Conservation (phyloP, 2,797 vertebrate species). For the Calcarius lapponicus region DNA sequence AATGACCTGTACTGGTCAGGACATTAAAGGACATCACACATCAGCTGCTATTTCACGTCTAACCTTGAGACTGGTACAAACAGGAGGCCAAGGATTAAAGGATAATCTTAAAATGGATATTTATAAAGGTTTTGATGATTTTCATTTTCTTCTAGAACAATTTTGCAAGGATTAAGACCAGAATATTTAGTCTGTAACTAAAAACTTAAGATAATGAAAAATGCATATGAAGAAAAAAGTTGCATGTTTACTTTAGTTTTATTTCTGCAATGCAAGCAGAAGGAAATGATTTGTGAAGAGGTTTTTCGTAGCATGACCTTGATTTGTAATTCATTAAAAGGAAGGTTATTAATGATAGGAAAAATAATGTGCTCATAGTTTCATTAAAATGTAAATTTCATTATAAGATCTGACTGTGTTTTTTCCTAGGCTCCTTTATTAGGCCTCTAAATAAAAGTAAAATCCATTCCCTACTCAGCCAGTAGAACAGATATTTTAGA, state of each 20-base stretch:
- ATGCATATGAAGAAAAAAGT: background rate
- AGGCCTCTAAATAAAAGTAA: background rate
- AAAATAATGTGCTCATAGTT: background rate
- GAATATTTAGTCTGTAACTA: background rate
- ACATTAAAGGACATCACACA: background rate
- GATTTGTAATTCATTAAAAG: slow-evolving; percentile 35
- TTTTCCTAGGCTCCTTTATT: background rate
- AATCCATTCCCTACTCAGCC: background rate
- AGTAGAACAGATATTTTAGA: background rate
- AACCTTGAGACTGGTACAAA: background rate
- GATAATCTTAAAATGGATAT: background rate
- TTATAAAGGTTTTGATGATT: background rate
- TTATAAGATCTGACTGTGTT: background rate
- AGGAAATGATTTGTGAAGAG: background rate
- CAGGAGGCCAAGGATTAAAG: background rate
- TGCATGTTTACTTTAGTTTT: background rate
- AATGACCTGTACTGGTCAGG: background rate
- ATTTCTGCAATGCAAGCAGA: slow-evolving; percentile 8
- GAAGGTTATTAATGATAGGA: slow-evolving; percentile 13
- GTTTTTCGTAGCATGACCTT: background rate
- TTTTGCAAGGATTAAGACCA: background rate
- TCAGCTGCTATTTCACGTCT: background rate
- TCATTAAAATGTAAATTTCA: slow-evolving; percentile 50
- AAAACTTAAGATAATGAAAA: background rate
- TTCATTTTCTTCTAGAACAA: background rate